Evolutionary conservation across 2,888 invertebrate genomes (phyloP).

Genomic region (Odontocerum albicorne): DNA sequence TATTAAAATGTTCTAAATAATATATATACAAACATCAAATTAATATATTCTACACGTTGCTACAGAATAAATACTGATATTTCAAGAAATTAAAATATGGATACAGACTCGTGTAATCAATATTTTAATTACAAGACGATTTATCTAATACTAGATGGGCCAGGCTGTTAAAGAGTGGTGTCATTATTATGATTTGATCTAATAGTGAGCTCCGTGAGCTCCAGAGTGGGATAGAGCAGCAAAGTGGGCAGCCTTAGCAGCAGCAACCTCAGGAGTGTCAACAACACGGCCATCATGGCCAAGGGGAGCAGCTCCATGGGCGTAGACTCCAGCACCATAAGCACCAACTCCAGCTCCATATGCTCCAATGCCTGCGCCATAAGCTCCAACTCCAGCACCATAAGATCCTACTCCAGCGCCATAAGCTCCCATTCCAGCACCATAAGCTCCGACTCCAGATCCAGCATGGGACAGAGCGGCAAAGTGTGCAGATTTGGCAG

Average conservation of each 20-base stretch:
- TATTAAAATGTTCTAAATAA: too few species aligned
- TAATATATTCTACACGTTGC: too few species aligned
- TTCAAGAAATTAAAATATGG: too few species aligned
- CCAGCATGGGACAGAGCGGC: not conserved
- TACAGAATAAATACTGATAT: too few species aligned
- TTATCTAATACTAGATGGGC: too few species aligned
- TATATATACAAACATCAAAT: too few species aligned
- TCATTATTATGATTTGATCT: too few species aligned
- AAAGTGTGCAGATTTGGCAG: conserved; percentile 29
- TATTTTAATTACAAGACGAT: too few species aligned
- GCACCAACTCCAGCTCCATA: not conserved
- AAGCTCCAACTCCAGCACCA: not conserved
- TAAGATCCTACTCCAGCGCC: not conserved
- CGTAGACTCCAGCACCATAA: conserved; percentile 11
- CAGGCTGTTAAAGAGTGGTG: too few species aligned
- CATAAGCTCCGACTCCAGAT: not conserved
- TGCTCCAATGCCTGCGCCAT: not conserved
- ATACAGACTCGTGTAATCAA: too few species aligned
- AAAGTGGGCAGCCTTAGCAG: conserved; percentile 3
- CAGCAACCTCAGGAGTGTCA: conserved; percentile 6
- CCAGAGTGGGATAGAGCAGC: too few species aligned
- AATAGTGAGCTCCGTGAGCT: too few species aligned
- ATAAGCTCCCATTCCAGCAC: conserved; percentile 1
- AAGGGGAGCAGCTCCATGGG: conserved; percentile 16
- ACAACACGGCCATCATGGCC: conserved; percentile 1